Percentiles rank a stretch among this genome's conserved stretches.
Evolutionary conservation across 1,140 invertebrate genomes (phyloP).

Genomic region (roundworm (Caenorhabditis elegans)): DNA sequence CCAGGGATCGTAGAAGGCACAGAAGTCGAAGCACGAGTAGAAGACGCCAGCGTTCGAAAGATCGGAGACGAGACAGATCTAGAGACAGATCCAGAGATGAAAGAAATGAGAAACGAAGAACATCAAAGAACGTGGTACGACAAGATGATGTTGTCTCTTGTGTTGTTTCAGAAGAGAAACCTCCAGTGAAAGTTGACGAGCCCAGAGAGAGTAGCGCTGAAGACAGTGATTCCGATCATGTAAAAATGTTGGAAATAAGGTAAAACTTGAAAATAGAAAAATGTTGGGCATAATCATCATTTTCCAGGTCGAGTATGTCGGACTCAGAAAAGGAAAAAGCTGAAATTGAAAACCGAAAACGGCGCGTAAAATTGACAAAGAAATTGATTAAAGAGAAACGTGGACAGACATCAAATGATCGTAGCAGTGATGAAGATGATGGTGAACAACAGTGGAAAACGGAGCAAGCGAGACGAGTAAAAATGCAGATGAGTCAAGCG

Average conservation of each 20-base stretch:
- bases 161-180: neutral
- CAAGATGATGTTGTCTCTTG: neutral
- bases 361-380: constrained; percentile 57
- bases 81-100: neutral
- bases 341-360: constrained; percentile 64
- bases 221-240: neutral
- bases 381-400: constrained; percentile 44
- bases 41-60: neutral
- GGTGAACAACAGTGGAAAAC: constrained; percentile 20
- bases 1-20: neutral
- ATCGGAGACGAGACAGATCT: neutral
- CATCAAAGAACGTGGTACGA: neutral
- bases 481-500: constrained; percentile 52
- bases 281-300: neutral
- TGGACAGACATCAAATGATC: neutral
- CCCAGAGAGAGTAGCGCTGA: constrained; percentile 21
- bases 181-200: neutral
- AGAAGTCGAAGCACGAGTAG: constrained; percentile 1
- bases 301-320: constrained; percentile 56
- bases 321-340: constrained; percentile 61
- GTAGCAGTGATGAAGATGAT: constrained; percentile 37
- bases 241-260: constrained; percentile 27
- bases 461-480: neutral
- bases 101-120: neutral
- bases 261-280: neutral